Evolutionary conservation across 2,888 invertebrate genomes (phyloP), one percentile per base, ranked within the genome.

Genomic region (Sinodicranocentrus sp.): DNA sequence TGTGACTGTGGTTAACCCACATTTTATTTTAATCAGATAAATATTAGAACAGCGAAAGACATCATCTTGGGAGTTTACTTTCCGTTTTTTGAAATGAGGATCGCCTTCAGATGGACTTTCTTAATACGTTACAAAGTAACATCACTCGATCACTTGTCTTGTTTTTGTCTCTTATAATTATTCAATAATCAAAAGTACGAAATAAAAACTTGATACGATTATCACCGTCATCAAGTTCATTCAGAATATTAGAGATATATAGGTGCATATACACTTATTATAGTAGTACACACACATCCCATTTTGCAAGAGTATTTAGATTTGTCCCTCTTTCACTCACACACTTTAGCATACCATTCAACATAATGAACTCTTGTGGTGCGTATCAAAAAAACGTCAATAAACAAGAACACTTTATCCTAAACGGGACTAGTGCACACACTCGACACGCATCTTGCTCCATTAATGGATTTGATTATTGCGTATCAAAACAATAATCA

Each of bases 11-110:
- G 59, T 59, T 59, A 59, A 59, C 59, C 59, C 59, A 59, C 10
- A 59, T 59, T 59, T 59, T 59, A 25, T 59, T 59, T 25, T 59
- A 17, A 59, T 59, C 59, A 23, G 59, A 25, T 59, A 59, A 59
- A 59, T 59, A 23, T 59, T 21, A 59, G 25, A 23, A 25, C 25
- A 59, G 17, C 54, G 19, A n/a, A 13, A 54, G 8, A 57, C 57
- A 57, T n/a, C 19, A 57, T 21, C 23, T 59, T 21, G 59, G 59
- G 59, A 59, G 59, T 59, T 23, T 1, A 25, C 59, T 21, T 59
- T 59, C 59, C 59, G 59, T 59, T 59, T 59, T 59, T 26, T 59
- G 25, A 59, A 59, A 59, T 59, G 59, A 26, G 8, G 59, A 59
- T 59, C 59, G 59, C 59, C 59, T 59, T 59, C 59, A 26, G 6